These are phyloP conservation scores for Cairina moschata DNA, from an alignment of 2,113 vertebrate genomes.

Conservation along the genomic window DNA sequence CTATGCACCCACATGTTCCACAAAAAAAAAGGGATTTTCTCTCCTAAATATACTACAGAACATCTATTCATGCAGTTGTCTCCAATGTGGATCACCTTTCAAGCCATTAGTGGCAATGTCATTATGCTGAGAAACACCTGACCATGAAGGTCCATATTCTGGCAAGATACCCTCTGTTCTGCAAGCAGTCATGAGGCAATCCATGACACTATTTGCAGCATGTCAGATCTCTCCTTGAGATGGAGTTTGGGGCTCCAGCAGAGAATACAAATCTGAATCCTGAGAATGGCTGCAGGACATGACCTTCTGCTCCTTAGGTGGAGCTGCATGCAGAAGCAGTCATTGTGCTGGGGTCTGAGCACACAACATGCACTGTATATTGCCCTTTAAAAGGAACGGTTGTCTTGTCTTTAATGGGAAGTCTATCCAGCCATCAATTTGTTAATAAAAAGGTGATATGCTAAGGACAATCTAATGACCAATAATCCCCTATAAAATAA, in stretches of 20 bases:
- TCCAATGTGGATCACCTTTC: background rate
- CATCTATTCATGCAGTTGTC: background rate
- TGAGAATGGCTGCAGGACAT: background rate
- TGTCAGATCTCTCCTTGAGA: background rate
- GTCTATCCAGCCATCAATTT: slow-evolving; percentile 34
- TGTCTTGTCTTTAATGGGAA: slow-evolving; percentile 17
- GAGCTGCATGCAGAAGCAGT: background rate
- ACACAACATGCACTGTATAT: rapidly evolving
- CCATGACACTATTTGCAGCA: background rate
- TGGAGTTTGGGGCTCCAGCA: background rate
- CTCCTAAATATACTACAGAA: background rate
- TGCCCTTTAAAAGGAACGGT: background rate
- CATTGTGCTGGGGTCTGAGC: rapidly evolving
- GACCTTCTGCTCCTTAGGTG: background rate
- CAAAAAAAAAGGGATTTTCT: background rate
- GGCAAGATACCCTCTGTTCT: background rate
- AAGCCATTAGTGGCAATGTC: rapidly evolving
- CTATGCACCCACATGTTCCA: background rate
- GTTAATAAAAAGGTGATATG: slow-evolving; percentile 56
- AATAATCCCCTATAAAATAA: slow-evolving; percentile 25
- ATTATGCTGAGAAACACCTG: background rate
- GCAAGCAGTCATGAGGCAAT: background rate
- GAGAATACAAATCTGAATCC: background rate
- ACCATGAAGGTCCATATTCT: background rate
- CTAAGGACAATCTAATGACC: slow-evolving; percentile 39